A percentile compares a stretch with the other conserved stretches of the same genome.
Conservation (phyloP, 2,113 vertebrate genomes). For the Mormyrus iriodes region DNA sequence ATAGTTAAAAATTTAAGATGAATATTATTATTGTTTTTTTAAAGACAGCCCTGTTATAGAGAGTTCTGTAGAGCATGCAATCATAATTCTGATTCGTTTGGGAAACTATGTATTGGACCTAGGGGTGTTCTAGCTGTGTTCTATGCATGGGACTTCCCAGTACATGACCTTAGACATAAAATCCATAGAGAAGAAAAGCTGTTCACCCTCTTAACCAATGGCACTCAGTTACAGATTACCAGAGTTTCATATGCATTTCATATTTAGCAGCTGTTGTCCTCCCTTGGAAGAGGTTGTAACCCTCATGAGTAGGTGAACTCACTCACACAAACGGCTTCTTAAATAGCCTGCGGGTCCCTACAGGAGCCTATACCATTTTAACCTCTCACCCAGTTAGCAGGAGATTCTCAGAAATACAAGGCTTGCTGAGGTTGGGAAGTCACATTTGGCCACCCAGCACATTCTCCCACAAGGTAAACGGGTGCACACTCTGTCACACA, state of each 20-base stretch:
- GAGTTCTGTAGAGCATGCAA: neutral
- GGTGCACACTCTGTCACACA: neutral
- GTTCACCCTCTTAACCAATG: neutral
- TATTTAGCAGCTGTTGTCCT: neutral
- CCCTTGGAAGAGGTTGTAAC: neutral
- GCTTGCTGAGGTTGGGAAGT: neutral
- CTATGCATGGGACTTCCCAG: neutral
- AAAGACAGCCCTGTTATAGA: neutral
- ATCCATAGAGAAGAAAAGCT: neutral
- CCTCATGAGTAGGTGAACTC: neutral
- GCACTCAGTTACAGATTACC: neutral
- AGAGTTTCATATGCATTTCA: neutral
- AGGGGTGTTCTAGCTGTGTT: neutral
- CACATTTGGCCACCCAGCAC: neutral
- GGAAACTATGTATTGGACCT: neutral
- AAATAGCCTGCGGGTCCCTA: neutral
- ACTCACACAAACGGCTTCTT: neutral
- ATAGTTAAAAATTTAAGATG: neutral
- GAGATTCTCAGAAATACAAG: conserved; percentile 2
- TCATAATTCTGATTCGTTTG: neutral
- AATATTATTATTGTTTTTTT: neutral
- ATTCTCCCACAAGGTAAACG: neutral
- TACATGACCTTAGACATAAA: neutral
- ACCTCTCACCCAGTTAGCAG: conserved; percentile 13
- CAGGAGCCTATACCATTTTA: neutral